Evolutionary conservation across 2,113 vertebrate species (phyloP).

Genomic region (Xiphophorus hellerii): DNA sequence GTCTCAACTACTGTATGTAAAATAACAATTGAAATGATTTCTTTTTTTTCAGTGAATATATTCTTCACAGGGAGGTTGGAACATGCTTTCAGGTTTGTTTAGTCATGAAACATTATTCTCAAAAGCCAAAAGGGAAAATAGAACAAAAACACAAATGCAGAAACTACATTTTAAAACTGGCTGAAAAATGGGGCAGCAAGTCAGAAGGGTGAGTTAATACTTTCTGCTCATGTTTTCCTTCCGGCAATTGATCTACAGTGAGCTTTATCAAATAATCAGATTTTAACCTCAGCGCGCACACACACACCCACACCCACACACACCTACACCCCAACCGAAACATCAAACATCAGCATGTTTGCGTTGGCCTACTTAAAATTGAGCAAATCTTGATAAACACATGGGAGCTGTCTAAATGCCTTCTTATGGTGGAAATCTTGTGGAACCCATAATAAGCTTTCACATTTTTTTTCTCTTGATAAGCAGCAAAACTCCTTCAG

Average conservation of each 20-base stretch:
- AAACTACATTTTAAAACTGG: neutral
- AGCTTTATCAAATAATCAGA: constrained; percentile 55
- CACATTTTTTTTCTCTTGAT: constrained; percentile 16
- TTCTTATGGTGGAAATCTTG: constrained; percentile 45
- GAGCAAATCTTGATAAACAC: constrained; percentile 39
- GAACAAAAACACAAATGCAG: no score
- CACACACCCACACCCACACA: constrained; percentile 14
- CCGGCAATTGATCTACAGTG: constrained; percentile 26
- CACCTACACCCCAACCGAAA: constrained; percentile 47
- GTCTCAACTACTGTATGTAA: neutral
- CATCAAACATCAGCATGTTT: constrained; percentile 57
- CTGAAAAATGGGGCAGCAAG: constrained; percentile 36
- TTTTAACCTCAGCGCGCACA: constrained; percentile 51
- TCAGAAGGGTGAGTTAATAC: constrained; percentile 33
- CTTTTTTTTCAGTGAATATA: neutral
- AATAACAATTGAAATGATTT: neutral
- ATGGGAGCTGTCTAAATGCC: constrained; percentile 41
- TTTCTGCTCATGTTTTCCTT: constrained; percentile 26
- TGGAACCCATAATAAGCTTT: constrained; percentile 14
- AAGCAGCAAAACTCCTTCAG: constrained; percentile 16
- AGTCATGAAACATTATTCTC: neutral
- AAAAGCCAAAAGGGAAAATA: neutral
- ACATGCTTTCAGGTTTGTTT: neutral
- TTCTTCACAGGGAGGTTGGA: no score
- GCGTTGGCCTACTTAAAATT: constrained; percentile 36